Base-by-base conservation (phyloP, 2,113 vertebrate species). In the Nannospalax galili region DNA sequence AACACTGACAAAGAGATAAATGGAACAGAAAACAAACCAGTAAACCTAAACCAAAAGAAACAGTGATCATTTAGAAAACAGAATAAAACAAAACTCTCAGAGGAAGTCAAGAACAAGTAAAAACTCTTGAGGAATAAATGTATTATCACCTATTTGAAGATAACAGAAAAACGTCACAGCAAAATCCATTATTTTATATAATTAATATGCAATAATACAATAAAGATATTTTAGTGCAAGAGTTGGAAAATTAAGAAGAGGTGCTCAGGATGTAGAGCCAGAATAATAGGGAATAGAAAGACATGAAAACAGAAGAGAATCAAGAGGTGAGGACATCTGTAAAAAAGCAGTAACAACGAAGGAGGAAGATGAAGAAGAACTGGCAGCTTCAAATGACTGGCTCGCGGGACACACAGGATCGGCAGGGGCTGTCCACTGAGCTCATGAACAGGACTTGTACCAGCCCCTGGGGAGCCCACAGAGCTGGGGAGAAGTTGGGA, bases 71-170 rank as follows among this genome's bases (percentile, higher is more conserved):
- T 91, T 95, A 89, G 26, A 35, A 91, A 95, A 91, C 19, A 92
- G 80, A 88, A 74, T 78, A 88, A 74, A 82, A 79, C 3, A 77
- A 17, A 88, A 24, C 32, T 9, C 74, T 81, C 73, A 65, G 30
- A 90, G 40, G 78, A 48, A 40, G n/a, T 93, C 35, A 74, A 94
- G 74, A 82, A 92, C 92, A 86, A 84, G 32, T 20, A 56, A 84
- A 62, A 81, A n/a, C 56, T 91, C 77, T 84, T 91, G 69, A 93
- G 90, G 67, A 92, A 84, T 85, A 88, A 85, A 95, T 82, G 70
- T 56, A 92, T 62, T 52, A 82, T 79, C 56, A 56, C 1, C 24
- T 65, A 56, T 62, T 40, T 20, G 48, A 78, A 84, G 56, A 78
- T 48, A 89, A 90, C 73, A 79, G 84, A 77, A n/a, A 58, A 56